phyloP scores from a whole-genome alignment of 2,888 invertebrate species.

The Dascillus cervinus region DNA sequence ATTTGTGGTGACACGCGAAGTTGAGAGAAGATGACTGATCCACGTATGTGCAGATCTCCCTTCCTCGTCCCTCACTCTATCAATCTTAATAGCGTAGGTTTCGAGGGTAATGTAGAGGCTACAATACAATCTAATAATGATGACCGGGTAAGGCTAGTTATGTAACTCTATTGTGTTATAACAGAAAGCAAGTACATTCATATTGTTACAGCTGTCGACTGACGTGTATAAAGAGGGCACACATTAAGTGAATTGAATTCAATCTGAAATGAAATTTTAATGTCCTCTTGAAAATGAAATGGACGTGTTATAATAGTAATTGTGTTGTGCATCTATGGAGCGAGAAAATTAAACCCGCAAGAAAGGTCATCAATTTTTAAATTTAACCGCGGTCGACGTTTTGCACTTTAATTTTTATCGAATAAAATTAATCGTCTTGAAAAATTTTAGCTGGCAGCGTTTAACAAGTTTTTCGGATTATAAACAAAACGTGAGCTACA shows the following conservation, averaged over 20 bases:
- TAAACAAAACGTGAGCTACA: no score
- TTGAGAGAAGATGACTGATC: conserved; percentile 35
- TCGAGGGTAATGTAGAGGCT: conserved; percentile 33
- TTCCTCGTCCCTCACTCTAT: conserved; percentile 30
- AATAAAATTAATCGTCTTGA: no score
- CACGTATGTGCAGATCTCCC: conserved; percentile 33
- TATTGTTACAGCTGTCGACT: conserved; percentile 34
- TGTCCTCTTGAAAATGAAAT: conserved; percentile 12
- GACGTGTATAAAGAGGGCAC: conserved; percentile 21
- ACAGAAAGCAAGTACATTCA: conserved; percentile 18
- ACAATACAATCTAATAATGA: conserved; percentile 36
- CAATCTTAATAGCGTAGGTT: conserved; percentile 37
- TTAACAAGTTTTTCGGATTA: no score
- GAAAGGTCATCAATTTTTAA: no score
- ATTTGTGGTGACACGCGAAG: conserved; percentile 38
- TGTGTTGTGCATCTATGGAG: no score
- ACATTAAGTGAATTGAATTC: conserved; percentile 13
- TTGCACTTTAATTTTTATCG: no score
- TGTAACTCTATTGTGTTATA: conserved; percentile 23
- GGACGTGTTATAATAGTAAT: no score
- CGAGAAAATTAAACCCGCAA: no score
- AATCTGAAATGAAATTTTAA: conserved; percentile 14
- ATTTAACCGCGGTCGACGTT: no score
- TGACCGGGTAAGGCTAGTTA: conserved; percentile 33
- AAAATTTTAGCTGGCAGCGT: no score